A percentile compares a stretch with the other conserved stretches of the same genome.
These are phyloP conservation scores for Zosterops pallidus DNA, from an alignment of 2,113 vertebrate genomes.

Conservation along the genomic window DNA sequence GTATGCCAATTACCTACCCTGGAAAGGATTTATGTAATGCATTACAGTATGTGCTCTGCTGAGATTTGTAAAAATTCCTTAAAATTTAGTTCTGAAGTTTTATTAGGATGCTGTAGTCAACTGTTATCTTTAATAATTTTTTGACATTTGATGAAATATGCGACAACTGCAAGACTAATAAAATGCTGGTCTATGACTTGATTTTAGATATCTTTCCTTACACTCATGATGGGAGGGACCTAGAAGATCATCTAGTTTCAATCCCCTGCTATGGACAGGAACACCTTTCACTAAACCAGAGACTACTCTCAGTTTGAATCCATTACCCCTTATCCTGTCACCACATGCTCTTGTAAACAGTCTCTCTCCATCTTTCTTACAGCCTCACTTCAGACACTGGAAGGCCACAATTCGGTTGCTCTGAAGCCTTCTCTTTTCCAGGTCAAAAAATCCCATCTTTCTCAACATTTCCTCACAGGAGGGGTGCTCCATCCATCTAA, in stretches of 20 bases:
- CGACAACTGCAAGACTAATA: neutral
- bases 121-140: neutral
- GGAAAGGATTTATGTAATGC: neutral
- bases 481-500: neutral
- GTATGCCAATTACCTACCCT: neutral
- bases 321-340: neutral
- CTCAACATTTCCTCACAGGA: neutral
- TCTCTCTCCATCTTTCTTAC: neutral
- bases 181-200: neutral
- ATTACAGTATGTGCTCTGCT: neutral
- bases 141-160: neutral
- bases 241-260: neutral
- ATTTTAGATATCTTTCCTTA: neutral
- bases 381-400: neutral
- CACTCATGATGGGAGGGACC: neutral
- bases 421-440: neutral
- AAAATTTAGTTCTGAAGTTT: neutral
- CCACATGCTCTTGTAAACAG: neutral
- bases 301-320: neutral
- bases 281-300: neutral
- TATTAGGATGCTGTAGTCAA: neutral
- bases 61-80: neutral
- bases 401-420: rapidly evolving
- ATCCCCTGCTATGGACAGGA: neutral
- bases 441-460: neutral